Evolutionary conservation across 2,113 vertebrate genomes (phyloP), one percentile per base, ranked within the genome.

Genomic region (Shinisaurus crocodilurus): DNA sequence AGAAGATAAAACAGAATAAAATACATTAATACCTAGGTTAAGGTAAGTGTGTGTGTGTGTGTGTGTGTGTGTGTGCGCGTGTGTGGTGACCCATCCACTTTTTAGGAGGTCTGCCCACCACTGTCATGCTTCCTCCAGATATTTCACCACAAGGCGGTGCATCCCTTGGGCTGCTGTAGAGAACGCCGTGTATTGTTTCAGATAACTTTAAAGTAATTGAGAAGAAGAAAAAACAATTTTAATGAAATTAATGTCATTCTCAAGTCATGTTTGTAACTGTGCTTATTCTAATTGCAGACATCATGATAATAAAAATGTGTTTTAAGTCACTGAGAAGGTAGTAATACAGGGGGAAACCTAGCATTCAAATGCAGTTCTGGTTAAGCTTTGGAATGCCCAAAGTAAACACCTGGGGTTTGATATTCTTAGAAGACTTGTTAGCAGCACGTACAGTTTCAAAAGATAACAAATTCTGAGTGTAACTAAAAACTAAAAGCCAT

Each of bases 401-500:
- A 94, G 92, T 10, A 89, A 90, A 93, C 75, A 1, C 1, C 37
- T 82, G 37, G 80, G 37, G 13, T 20, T 75, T 85, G 88, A 43
- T 82, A 90, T 87, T 91, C 23, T 82, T 32, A 18, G 0, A 89
- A n/a, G 40, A 90, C 43, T 91, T 93, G n/a, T 67, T 93, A 72
- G 40, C 29, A 87, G 37, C n/a, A 88, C 91, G 45, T 37, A 85
- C 69, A 37, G 48, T 77, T 90, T 88, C 0, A 9, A 95, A 95
- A 91, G 81, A 88, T 80, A 95, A 93, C 4, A 93, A 93, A 94
- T 88, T 94, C 94, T 96, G 94, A 96, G 92, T 94, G 89, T 86
- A 70, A 90, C 60, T 23, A 63, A 63, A 63, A 63, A 63, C 16
- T 63, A 23, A 63, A 23, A 20, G 60, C 60, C 60, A 23, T 63